Base-by-base conservation (phyloP, 53 echinoderm and acorn worm genomes). In the Crossaster papposus region DNA sequence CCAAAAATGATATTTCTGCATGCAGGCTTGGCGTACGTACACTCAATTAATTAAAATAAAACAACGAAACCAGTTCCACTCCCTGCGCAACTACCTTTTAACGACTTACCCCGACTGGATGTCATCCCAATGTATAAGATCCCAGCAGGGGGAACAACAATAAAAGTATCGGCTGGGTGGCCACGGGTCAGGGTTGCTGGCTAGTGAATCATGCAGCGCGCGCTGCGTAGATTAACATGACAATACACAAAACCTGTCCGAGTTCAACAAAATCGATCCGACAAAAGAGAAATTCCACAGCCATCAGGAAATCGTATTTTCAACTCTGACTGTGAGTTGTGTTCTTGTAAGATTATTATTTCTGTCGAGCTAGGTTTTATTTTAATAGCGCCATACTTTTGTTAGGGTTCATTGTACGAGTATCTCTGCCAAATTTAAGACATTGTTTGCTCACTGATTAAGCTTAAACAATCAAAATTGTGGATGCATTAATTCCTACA, bases 191-290 rank as follows among this genome's bases (percentile, higher is more conserved):
- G 18, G 14, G 13, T 51, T 17, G 13, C 20, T 44, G 53, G 37
- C 2, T 17, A 44, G 17, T 50, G 83, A 68, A 73, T n/a, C 78
- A n/a, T 85, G 83, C 65, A 53, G 29, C 50, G 65, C n/a, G n/a
- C n/a, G n/a, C n/a, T n/a, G n/a, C n/a, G n/a, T n/a, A 54, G 68
- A 78, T 85, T 85, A 85, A 51, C 85, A 85, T 85, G 31, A 85
- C 33, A 85, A 85, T 85, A 72, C 44, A 73, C 73, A 85, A 73
- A 85, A 73, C n/a, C n/a, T n/a, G 62, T 32, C 72, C 33, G 53
- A 72, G 85, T 85, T 85, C 85, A 85, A 85, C 53, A 35, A 11
- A 30, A 85, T n/a, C 31, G n/a, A 85, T 31, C 34, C 73, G 51
- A 51, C 77, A 23, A 83, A 83, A 83, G 83, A 70, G 65, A 83